A percentile compares a stretch with the other conserved stretches of the same genome.
These are phyloP conservation scores for Brachyopa scutellaris DNA, from an alignment of 2,888 invertebrate species.

Conservation along the genomic window DNA sequence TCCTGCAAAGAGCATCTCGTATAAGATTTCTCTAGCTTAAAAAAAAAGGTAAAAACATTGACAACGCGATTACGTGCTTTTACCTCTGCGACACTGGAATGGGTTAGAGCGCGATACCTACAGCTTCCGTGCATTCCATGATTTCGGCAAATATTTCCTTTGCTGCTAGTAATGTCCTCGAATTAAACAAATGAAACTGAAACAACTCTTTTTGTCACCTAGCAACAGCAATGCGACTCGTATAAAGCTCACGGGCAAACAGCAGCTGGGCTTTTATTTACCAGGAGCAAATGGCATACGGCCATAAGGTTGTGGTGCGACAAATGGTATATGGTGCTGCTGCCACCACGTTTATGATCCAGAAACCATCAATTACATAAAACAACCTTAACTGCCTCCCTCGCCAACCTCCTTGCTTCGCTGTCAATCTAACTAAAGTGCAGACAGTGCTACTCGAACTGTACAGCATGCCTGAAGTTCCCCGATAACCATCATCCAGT, in stretches of 20 bases:
- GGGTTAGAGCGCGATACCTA: background rate
- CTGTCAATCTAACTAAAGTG: slow-evolving; percentile 13
- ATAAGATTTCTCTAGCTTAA: no score
- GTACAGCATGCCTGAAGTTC: slow-evolving; percentile 14
- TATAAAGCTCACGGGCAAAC: background rate
- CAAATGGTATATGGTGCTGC: slow-evolving; percentile 14
- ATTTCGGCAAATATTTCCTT: background rate
- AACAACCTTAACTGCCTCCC: slow-evolving; percentile 37
- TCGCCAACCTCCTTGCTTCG: background rate
- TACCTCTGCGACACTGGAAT: background rate
- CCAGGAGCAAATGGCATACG: slow-evolving; percentile 1
- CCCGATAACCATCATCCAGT: slow-evolving; percentile 28
- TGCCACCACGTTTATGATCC: slow-evolving; percentile 54
- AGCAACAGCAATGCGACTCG: background rate
- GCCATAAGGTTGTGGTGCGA: slow-evolving; percentile 40
- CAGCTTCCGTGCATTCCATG: background rate
- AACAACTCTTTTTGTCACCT: background rate
- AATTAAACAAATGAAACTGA: slow-evolving; percentile 1
- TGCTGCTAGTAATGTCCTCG: background rate
- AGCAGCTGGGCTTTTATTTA: slow-evolving; percentile 1
- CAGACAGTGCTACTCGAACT: slow-evolving; percentile 1
- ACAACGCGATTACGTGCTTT: slow-evolving; percentile 17
- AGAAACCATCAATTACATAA: slow-evolving; percentile 52
- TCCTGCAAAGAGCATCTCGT: no score
- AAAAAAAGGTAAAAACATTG: no score